Conservation (phyloP, 2,888 invertebrate species). For the Zaprionus bogoriensis region DNA sequence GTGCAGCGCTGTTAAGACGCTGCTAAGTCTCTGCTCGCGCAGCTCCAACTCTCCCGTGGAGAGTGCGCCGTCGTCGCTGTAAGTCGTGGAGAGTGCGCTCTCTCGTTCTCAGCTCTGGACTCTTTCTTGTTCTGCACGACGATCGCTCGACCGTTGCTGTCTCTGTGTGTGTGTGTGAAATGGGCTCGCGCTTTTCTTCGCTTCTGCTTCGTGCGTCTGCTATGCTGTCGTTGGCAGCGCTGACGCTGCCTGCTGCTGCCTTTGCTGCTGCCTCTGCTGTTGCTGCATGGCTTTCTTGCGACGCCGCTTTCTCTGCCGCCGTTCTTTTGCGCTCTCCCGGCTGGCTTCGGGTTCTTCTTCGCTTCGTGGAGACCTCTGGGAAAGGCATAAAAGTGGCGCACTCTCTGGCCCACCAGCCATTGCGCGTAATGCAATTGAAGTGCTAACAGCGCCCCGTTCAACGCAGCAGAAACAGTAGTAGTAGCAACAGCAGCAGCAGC, state of each 20-base stretch:
- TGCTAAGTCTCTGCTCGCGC: conserved; percentile 41
- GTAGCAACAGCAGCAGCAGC: conserved; percentile 26
- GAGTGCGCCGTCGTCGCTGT: conserved; percentile 38
- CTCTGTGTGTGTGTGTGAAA: conserved; percentile 40
- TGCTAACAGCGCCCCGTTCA: conserved; percentile 81
- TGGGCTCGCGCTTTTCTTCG: conserved; percentile 69
- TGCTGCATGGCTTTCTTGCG: conserved; percentile 46
- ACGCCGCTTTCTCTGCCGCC: conserved; percentile 49
- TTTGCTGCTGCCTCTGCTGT: conserved; percentile 19
- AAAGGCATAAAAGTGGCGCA: conserved; percentile 83
- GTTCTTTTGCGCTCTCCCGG: conserved; percentile 52
- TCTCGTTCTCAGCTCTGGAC: conserved; percentile 38
- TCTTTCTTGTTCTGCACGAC: conserved; percentile 51
- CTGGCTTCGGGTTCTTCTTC: conserved; percentile 49
- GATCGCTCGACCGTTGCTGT: conserved; percentile 45
- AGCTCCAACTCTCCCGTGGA: conserved; percentile 46
- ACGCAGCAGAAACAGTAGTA: conserved; percentile 22
- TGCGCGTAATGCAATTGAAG: conserved; percentile 84
- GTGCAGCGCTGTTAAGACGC: conserved; percentile 43
- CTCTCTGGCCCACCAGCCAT: conserved; percentile 83
- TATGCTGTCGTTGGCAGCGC: conserved; percentile 30
- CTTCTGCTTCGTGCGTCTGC: conserved; percentile 57
- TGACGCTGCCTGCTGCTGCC: conserved; percentile 7
- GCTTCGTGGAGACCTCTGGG: conserved; percentile 74
- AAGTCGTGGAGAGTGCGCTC: conserved; percentile 56